These are phyloP conservation scores for Cygnus atratus DNA, from an alignment of 2,113 vertebrate species.

Conservation along the genomic window DNA sequence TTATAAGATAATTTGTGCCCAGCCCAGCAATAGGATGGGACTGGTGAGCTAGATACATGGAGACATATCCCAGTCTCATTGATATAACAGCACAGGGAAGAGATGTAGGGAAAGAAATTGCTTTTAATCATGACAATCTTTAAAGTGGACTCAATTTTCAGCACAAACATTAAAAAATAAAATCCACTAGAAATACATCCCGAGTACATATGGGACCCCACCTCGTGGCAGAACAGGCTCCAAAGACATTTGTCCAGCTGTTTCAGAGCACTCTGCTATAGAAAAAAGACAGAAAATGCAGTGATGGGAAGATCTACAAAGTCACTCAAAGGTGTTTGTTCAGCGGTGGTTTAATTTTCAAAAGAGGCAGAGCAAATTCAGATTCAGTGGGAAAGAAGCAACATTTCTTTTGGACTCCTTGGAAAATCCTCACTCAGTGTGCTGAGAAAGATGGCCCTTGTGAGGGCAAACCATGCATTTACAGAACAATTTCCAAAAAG, in stretches of 20 bases:
- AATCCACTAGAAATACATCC: not conserved
- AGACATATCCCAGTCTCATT: not conserved
- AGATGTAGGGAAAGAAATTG: not conserved
- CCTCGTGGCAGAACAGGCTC: not conserved
- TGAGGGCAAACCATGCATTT: not conserved
- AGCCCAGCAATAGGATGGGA: not conserved
- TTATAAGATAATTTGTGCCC: not conserved
- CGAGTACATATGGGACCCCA: not conserved
- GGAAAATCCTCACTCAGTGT: not conserved
- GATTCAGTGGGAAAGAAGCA: not conserved
- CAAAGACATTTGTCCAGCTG: not conserved
- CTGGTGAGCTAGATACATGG: not conserved
- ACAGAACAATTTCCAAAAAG: not conserved
- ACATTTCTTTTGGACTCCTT: not conserved
- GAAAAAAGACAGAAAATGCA: not conserved
- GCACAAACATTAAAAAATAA: not conserved
- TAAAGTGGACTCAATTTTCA: not conserved
- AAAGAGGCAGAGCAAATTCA: not conserved
- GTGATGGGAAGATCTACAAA: not conserved
- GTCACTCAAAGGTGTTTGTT: not conserved
- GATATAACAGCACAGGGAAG: not conserved
- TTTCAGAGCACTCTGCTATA: not conserved
- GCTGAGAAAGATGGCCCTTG: not conserved
- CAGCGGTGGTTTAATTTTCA: not conserved
- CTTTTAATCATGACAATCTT: not conserved